Evolutionary conservation across 2,113 vertebrate species (phyloP).

Genomic region (Corythoichthys haematopterus): DNA sequence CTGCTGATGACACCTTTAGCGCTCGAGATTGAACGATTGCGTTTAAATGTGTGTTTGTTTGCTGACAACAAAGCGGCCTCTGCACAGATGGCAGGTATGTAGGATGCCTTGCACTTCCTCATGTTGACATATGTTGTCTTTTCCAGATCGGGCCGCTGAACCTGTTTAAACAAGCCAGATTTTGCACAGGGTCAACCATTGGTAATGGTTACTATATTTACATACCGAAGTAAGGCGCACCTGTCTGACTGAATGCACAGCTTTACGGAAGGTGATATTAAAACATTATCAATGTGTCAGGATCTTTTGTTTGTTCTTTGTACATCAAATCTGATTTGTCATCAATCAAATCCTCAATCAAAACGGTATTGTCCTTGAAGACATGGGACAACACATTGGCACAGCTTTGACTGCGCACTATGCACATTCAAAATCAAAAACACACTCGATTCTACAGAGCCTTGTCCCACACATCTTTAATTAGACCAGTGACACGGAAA

Average conservation of each 20-base stretch:
- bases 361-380: conserved; percentile 13
- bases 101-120: conserved; percentile 57
- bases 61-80: conserved; percentile 27
- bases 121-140: conserved; percentile 61
- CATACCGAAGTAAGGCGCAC: neutral
- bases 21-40: neutral
- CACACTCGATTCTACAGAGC: conserved; percentile 37
- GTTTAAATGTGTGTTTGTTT: conserved; percentile 1
- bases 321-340: conserved; percentile 10
- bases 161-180: conserved; percentile 35
- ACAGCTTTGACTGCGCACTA: conserved; percentile 54
- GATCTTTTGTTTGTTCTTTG: conserved; percentile 1
- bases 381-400: conserved; percentile 37
- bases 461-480: conserved; percentile 61
- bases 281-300: neutral
- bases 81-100: conserved; percentile 62
- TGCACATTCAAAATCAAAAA: conserved; percentile 15
- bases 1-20: neutral
- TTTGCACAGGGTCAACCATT: conserved; percentile 8
- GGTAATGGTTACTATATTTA: neutral
- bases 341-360: neutral
- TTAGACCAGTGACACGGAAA: conserved; percentile 68
- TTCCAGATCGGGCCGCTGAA: conserved; percentile 44
- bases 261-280: neutral
- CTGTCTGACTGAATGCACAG: neutral